These are phyloP conservation scores for Drosophila sp. DNA, from an alignment of 1,140 invertebrate species.

Conservation along the genomic window DNA sequence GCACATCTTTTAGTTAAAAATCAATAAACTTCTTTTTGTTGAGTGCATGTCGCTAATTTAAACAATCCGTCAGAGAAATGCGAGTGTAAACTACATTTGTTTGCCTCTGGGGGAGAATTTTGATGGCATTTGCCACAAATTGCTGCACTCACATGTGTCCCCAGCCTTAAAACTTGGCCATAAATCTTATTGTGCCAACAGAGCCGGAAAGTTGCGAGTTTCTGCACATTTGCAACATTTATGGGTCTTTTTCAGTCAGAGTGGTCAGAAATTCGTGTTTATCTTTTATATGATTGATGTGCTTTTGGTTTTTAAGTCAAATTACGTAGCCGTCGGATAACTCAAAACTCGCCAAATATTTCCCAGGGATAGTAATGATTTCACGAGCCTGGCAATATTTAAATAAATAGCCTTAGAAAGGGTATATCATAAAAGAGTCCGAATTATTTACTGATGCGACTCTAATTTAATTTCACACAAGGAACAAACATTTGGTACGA, in stretches of 20 bases:
- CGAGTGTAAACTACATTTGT: constrained; percentile 66
- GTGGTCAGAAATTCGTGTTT: constrained; percentile 18
- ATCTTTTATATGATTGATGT: constrained; percentile 36
- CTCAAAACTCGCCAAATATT: neutral
- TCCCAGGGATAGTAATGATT: neutral
- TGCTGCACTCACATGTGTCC: constrained; percentile 58
- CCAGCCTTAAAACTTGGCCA: constrained; percentile 46
- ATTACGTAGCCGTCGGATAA: constrained; percentile 7
- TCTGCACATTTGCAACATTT: constrained; percentile 11
- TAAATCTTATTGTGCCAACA: constrained; percentile 63
- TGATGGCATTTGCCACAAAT: constrained; percentile 30
- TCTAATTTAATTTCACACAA: constrained; percentile 78
- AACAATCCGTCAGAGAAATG: constrained; percentile 65
- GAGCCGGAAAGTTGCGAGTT: constrained; percentile 38
- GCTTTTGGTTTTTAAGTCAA: constrained; percentile 14
- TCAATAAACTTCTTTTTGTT: constrained; percentile 46
- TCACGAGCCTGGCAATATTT: constrained; percentile 3
- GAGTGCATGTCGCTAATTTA: constrained; percentile 49
- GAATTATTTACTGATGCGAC: constrained; percentile 70
- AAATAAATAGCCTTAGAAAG: neutral
- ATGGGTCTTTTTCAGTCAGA: constrained; percentile 15
- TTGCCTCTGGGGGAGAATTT: constrained; percentile 27
- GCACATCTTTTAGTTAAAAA: constrained; percentile 40
- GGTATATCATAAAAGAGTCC: neutral
- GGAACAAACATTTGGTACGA: constrained; percentile 45